Percentiles rank a stretch among this genome's conserved stretches.
Evolutionary conservation across 2,113 vertebrate genomes (phyloP).

Genomic region (Odocoileus virginianus): DNA sequence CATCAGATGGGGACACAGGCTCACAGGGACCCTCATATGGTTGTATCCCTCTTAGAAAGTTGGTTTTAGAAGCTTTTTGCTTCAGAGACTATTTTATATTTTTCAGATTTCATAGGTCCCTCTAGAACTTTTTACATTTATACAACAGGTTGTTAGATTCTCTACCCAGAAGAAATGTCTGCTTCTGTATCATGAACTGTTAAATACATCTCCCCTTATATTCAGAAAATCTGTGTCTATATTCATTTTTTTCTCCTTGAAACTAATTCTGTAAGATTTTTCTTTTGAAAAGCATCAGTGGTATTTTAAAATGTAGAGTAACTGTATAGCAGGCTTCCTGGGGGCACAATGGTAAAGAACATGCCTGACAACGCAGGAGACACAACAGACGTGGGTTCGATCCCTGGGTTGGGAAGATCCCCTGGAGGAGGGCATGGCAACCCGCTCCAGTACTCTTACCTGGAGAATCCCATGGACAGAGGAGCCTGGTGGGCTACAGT

Average conservation of each 20-base stretch:
- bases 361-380: background rate
- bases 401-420: background rate
- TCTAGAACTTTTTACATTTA: background rate
- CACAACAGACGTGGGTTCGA: rapidly evolving
- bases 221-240: background rate
- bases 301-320: background rate
- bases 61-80: background rate
- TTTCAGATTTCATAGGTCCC: background rate
- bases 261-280: background rate
- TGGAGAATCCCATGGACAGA: background rate
- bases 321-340: background rate
- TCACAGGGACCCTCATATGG: background rate
- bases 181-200: background rate
- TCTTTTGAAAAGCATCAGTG: background rate
- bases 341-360: background rate
- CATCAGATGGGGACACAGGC: background rate
- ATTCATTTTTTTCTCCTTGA: background rate
- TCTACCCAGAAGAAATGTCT: background rate
- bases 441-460: background rate
- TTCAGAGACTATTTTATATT: background rate
- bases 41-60: background rate
- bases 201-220: background rate
- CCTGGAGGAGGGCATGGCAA: background rate
- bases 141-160: background rate
- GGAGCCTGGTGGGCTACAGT: background rate